phyloP scores from a whole-genome alignment of 2,888 invertebrate species.

The Pollenia amentaria region DNA sequence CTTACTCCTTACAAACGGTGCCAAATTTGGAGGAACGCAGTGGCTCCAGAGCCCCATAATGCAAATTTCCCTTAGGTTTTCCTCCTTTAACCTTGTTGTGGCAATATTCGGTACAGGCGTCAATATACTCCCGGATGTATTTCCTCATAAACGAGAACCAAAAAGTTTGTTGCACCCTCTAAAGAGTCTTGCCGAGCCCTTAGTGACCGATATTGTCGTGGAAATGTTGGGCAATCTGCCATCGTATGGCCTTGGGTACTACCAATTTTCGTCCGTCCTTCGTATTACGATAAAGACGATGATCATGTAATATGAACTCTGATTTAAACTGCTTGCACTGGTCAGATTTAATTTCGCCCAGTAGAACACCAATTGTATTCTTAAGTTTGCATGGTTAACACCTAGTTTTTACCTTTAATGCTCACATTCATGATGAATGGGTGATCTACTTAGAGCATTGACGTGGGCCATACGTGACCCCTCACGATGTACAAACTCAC shows the following conservation, averaged over 20 bases:
- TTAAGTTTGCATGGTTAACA: too few relatives aligned
- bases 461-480: too few relatives aligned
- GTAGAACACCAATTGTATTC: too few relatives aligned
- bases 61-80: constrained; percentile 42
- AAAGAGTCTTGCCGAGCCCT: constrained; percentile 63
- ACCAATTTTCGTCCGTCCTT: constrained; percentile 48
- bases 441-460: too few relatives aligned
- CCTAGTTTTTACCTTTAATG: too few relatives aligned
- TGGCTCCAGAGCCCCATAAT: constrained; percentile 31
- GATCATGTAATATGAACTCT: constrained; percentile 9
- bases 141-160: constrained; percentile 69
- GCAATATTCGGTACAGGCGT: constrained; percentile 47
- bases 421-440: too few relatives aligned
- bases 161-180: constrained; percentile 59
- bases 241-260: constrained; percentile 60
- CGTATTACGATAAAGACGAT: constrained; percentile 41
- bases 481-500: too few relatives aligned
- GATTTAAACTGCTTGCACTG: too few relatives aligned
- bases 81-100: constrained; percentile 42
- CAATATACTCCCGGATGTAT: constrained; percentile 37
- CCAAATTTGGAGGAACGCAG: too few relatives aligned
- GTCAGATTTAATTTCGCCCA: too few relatives aligned
- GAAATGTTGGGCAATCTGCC: constrained; percentile 62
- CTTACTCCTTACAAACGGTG: constrained; percentile 62
- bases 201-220: constrained; percentile 74